Conservation (phyloP, 2,888 invertebrate genomes). For the Scaptomyza tumidula region DNA sequence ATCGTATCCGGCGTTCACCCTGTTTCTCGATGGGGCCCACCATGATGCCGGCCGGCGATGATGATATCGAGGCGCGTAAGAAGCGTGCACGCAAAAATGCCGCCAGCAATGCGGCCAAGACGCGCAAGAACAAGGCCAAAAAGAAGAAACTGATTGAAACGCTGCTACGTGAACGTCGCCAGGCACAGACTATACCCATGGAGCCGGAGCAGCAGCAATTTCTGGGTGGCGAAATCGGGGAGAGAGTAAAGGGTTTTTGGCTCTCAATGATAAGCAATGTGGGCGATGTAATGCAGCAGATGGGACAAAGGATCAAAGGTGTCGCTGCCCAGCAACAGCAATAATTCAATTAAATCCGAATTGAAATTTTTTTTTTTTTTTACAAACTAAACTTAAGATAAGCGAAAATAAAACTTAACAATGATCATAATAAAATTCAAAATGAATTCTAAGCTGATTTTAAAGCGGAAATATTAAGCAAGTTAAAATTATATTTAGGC, state of each 20-base stretch:
- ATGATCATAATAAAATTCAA: background rate
- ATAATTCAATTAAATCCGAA: background rate
- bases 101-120: constrained; percentile 44
- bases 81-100: constrained; percentile 46
- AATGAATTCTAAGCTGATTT: background rate
- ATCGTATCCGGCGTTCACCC: constrained; percentile 68
- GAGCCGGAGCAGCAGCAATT: constrained; percentile 6
- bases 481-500: too few species aligned
- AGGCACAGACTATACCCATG: constrained; percentile 12
- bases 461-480: background rate
- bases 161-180: constrained; percentile 52
- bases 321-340: constrained; percentile 10
- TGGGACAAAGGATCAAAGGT: constrained; percentile 52
- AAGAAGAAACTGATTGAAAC: constrained; percentile 44
- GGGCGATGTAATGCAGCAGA: constrained; percentile 49
- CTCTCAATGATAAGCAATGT: constrained; percentile 57
- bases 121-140: constrained; percentile 40
- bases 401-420: background rate
- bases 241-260: constrained; percentile 57
- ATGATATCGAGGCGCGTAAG: constrained; percentile 62
- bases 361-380: constrained; percentile 4
- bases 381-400: background rate
- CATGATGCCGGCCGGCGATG: constrained; percentile 38
- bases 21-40: constrained; percentile 54
- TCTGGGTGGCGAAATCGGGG: constrained; percentile 33